Evolutionary conservation across 2,888 invertebrate genomes (phyloP), one percentile per base, ranked within the genome.

Genomic region (Hirtodrosophila trivittata): DNA sequence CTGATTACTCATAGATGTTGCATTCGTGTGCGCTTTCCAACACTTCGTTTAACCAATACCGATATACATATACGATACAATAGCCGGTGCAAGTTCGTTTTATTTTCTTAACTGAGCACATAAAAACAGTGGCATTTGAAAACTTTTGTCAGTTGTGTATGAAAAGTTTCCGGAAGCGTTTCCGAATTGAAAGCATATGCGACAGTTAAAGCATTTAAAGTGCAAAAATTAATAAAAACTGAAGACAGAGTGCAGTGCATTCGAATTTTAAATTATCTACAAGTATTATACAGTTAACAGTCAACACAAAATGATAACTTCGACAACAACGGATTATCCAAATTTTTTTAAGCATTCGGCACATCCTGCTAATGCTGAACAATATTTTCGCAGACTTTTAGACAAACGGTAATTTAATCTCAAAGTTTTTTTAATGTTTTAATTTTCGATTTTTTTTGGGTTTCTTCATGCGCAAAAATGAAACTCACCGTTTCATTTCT

Each of bases 301-400:
- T n/a, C n/a, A 65, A 46, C 3, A 14, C 30, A 85, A 66, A 60
- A 88, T 88, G 88, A 87, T 88, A 49, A 77, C 88, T 6, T 81
- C 84, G 18, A 60, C 80, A 6, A 76, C 72, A 28, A 76, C 83
- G 55, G 88, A 88, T 59, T 88, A 87, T 63, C 66, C 68, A 14
- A 82, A 72, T 3, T 88, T 86, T 37, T 89, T 88, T 14, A 88
- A 88, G 58, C 80, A 77, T 35, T 57, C 88, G 12, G 88, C 88
- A 1, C 82, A 76, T 49, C 88, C 88, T 43, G 78, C 86, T 4
- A 89, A 89, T 85, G 88, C 88, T 32, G 78, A 89, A 59, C 88
- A 88, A 60, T 88, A 71, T 63, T 85, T 88, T 42, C 85, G 76
- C 14, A 78, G 88, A 1, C 67, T 73, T 30, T n/a, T n/a, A n/a